These are phyloP conservation scores for Aotus griseimembra DNA, from an alignment of 2,797 vertebrate genomes.

Conservation along the genomic window DNA sequence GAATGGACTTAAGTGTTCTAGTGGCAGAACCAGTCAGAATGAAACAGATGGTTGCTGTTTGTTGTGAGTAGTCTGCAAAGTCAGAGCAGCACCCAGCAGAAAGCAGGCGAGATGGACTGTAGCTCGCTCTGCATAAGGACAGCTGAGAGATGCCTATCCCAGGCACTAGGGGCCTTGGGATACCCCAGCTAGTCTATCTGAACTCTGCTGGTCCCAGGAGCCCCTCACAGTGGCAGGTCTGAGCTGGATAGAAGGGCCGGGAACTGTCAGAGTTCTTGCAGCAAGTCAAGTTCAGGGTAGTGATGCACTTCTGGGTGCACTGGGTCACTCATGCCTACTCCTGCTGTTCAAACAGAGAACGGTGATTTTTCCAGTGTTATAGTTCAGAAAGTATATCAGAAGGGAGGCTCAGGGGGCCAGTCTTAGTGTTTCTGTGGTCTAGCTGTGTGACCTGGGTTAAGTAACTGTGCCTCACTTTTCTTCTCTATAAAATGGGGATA, in stretches of 20 bases:
- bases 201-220: not conserved
- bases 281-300: not conserved
- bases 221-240: not conserved
- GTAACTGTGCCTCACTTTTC: not conserved
- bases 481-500: not conserved
- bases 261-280: not conserved
- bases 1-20: not conserved
- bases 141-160: not conserved
- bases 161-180: too few relatives aligned
- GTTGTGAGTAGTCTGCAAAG: not conserved
- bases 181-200: not conserved
- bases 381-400: not conserved
- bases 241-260: fast-evolving
- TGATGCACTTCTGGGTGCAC: fast-evolving
- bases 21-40: not conserved
- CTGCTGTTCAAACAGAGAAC: not conserved
- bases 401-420: fast-evolving
- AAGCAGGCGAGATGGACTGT: fast-evolving
- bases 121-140: not conserved
- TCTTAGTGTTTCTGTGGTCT: not conserved
- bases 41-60: not conserved
- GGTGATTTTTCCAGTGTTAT: not conserved
- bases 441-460: not conserved
- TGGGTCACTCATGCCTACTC: not conserved
- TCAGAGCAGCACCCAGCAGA: not conserved